These are phyloP conservation scores for Nineta flava DNA, from an alignment of 2,888 invertebrate genomes.

Conservation along the genomic window DNA sequence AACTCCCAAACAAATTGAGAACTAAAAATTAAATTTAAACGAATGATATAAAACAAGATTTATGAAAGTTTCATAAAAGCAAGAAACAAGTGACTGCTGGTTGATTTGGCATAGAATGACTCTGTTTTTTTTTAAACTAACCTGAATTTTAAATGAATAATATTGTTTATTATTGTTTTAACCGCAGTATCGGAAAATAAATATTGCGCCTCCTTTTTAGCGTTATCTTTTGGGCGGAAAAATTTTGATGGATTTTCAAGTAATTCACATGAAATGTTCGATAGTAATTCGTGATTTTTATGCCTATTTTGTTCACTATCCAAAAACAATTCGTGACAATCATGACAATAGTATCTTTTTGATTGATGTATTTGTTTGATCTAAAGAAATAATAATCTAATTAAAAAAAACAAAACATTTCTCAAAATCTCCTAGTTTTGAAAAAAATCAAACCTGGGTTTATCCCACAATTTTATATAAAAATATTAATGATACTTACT, in stretches of 20 bases:
- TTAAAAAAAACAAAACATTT: neutral
- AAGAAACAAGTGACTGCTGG: no score
- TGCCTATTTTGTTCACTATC: constrained; percentile 29
- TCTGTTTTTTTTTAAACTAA: constrained; percentile 18
- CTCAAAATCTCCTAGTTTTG: neutral
- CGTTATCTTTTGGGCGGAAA: constrained; percentile 50
- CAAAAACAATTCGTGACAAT: constrained; percentile 39
- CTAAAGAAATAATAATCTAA: constrained; percentile 19
- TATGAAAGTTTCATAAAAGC: no score
- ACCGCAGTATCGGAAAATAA: constrained; percentile 59
- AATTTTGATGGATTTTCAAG: constrained; percentile 47
- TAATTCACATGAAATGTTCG: constrained; percentile 37
- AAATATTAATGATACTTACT: constrained; percentile 21
- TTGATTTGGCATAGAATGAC: no score
- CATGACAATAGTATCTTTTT: constrained; percentile 43
- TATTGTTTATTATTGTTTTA: constrained; percentile 42
- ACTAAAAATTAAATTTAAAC: no score
- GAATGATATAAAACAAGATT: no score
- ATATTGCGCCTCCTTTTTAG: constrained; percentile 77
- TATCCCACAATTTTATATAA: neutral
- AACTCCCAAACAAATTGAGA: no score
- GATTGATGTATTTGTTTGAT: constrained; percentile 26
- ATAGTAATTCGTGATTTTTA: constrained; percentile 34
- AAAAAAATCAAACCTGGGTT: neutral
- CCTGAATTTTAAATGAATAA: constrained; percentile 41